A percentile compares a stretch with the other conserved stretches of the same genome.
These are phyloP conservation scores for Microtus agrestis DNA, from an alignment of 2,797 vertebrate genomes.

Conservation along the genomic window DNA sequence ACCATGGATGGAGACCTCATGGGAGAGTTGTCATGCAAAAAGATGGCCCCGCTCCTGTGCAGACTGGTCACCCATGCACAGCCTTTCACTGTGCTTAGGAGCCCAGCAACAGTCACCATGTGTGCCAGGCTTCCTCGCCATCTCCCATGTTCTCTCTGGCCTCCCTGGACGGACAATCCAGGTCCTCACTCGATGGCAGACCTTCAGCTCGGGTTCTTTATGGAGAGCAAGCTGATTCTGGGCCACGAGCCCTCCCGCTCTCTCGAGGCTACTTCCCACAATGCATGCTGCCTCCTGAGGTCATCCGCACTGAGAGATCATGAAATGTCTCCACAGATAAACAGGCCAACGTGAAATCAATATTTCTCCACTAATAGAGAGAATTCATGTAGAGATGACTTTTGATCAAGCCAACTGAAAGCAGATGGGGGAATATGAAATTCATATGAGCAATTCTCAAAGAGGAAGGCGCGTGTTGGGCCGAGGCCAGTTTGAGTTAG, in stretches of 20 bases:
- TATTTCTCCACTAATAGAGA: conserved; percentile 53
- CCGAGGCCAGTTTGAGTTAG: conserved; percentile 69
- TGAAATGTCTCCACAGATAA: conserved; percentile 22
- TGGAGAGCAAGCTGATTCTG: not conserved
- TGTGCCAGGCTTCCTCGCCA: not conserved
- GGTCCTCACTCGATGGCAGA: not conserved
- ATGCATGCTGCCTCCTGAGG: not conserved
- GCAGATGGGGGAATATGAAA: not conserved
- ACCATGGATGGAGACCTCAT: not conserved
- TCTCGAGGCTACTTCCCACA: not conserved
- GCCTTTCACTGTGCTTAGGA: not conserved
- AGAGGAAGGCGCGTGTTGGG: not conserved
- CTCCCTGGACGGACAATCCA: not conserved
- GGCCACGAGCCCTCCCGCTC: not conserved
- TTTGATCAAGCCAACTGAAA: conserved; percentile 55
- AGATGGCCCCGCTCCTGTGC: not conserved
- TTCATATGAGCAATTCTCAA: conserved; percentile 46
- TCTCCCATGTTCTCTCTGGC: not conserved
- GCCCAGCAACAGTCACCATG: not conserved
- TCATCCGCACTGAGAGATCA: not conserved
- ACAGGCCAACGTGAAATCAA: conserved; percentile 31
- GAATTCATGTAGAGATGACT: not conserved
- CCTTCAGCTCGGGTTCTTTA: not conserved
- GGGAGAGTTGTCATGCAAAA: not conserved
- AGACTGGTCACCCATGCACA: rapidly evolving